Percentiles rank a stretch among this genome's conserved stretches.
These are phyloP conservation scores for Cistogaster globosa DNA, from an alignment of 2,888 invertebrate genomes.

Conservation along the genomic window DNA sequence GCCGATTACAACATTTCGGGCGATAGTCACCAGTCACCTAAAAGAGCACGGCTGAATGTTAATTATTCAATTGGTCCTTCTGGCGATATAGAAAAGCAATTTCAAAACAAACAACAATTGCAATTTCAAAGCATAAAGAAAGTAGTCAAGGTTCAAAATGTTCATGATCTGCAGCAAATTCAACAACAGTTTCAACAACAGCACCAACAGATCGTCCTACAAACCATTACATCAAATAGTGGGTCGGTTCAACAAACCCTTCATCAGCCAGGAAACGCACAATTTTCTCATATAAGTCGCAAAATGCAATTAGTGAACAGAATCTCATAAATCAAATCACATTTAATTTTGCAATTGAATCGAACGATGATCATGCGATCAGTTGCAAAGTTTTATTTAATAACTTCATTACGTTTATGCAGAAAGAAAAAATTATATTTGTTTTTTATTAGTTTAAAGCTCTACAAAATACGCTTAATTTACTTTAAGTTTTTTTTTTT, in stretches of 20 bases:
- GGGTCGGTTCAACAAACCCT: slow-evolving; percentile 41
- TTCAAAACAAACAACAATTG: slow-evolving; percentile 73
- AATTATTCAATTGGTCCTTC: slow-evolving; percentile 84
- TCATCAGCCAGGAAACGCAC: slow-evolving; percentile 51
- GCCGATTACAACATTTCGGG: slow-evolving; percentile 85
- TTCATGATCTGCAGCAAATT: slow-evolving; percentile 66
- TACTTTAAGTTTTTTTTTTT: slow-evolving; percentile 56
- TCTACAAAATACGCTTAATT: slow-evolving; percentile 68
- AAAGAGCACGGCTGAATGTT: slow-evolving; percentile 81
- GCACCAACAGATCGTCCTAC: slow-evolving; percentile 73
- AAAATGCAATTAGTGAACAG: slow-evolving; percentile 87
- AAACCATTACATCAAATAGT: slow-evolving; percentile 54
- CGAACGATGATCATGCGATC: slow-evolving; percentile 1
- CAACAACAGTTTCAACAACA: slow-evolving; percentile 72
- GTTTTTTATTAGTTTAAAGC: slow-evolving; percentile 51
- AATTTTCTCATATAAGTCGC: slow-evolving; percentile 77
- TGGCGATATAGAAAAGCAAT: slow-evolving; percentile 80
- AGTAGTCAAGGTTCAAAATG: slow-evolving; percentile 73
- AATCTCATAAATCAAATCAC: slow-evolving; percentile 78
- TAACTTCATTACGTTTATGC: slow-evolving; percentile 25
- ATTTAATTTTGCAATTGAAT: not conserved
- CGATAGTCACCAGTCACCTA: slow-evolving; percentile 77
- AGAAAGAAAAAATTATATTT: slow-evolving; percentile 37
- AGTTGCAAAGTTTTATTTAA: slow-evolving; percentile 10
- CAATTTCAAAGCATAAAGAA: slow-evolving; percentile 75